Percentiles rank a stretch among this genome's conserved stretches.
These are phyloP conservation scores for Ochropleura plecta DNA, from an alignment of 2,888 invertebrate species.

Conservation along the genomic window DNA sequence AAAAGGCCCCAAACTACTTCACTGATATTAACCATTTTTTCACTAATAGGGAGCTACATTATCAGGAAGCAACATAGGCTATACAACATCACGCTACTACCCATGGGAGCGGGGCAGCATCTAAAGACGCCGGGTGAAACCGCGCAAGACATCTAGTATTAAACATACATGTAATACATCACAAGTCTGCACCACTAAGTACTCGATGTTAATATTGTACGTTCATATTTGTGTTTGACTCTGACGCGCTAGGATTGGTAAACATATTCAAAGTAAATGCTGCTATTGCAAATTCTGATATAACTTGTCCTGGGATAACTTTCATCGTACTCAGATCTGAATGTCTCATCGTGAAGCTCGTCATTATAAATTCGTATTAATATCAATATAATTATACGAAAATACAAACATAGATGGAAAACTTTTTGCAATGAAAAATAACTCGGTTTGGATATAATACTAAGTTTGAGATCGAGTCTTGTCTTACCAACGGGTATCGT, in stretches of 20 bases:
- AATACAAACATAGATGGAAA: neutral
- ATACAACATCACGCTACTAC: no score
- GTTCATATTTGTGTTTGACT: slow-evolving; percentile 44
- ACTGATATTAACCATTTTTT: no score
- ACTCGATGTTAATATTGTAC: slow-evolving; percentile 33
- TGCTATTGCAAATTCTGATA: slow-evolving; percentile 27
- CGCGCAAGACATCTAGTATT: no score
- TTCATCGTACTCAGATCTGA: neutral
- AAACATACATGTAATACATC: neutral
- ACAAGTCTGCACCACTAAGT: slow-evolving; percentile 34
- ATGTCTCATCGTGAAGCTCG: slow-evolving; percentile 8
- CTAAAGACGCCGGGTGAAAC: no score
- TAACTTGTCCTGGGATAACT: slow-evolving; percentile 4
- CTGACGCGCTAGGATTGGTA: slow-evolving; percentile 25
- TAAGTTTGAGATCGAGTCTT: neutral
- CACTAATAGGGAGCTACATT: no score
- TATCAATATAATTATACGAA: neutral
- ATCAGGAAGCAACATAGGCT: no score
- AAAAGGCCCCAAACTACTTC: no score
- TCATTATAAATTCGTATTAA: slow-evolving; percentile 7
- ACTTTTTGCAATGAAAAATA: neutral
- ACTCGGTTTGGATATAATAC: neutral
- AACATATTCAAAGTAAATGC: slow-evolving; percentile 38
- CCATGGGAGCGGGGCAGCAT: no score
- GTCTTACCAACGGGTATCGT: neutral